A percentile compares a stretch with the other conserved stretches of the same genome.
Evolutionary conservation across 37 sponge, comb jelly and placozoan genomes (phyloP).

Genomic region (Oopsacas minuta): DNA sequence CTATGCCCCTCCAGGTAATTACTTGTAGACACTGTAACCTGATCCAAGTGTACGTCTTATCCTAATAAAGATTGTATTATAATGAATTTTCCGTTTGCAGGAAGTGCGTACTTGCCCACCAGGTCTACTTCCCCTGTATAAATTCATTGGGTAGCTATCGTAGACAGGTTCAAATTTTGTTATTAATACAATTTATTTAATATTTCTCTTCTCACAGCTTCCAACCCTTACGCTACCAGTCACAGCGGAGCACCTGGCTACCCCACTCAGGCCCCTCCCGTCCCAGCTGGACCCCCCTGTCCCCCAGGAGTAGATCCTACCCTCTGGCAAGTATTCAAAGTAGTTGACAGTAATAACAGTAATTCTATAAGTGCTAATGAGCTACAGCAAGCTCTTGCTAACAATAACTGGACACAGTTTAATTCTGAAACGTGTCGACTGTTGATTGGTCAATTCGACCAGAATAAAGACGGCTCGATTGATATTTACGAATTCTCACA

Average conservation of each 20-base stretch:
- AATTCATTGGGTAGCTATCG: too few species aligned
- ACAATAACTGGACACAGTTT: slow-evolving; percentile 80
- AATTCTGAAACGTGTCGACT: slow-evolving; percentile 78
- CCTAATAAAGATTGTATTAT: too few species aligned
- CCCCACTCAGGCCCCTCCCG: background rate
- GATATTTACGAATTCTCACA: slow-evolving; percentile 72
- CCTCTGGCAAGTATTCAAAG: slow-evolving; percentile 70
- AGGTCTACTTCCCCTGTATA: too few species aligned
- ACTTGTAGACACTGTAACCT: too few species aligned
- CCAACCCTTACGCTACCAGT: background rate
- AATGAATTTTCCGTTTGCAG: too few species aligned
- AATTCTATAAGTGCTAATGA: slow-evolving; percentile 61
- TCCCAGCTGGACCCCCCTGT: slow-evolving; percentile 19
- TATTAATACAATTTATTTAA: too few species aligned
- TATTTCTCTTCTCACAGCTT: background rate
- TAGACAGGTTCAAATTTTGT: too few species aligned
- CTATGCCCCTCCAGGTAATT: background rate
- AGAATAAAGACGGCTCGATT: slow-evolving; percentile 67
- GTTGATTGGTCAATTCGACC: slow-evolving; percentile 83
- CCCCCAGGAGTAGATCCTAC: slow-evolving; percentile 65
- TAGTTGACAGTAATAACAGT: slow-evolving; percentile 61
- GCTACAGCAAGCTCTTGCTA: slow-evolving; percentile 65
- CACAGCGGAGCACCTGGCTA: background rate
- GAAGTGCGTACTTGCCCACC: too few species aligned
- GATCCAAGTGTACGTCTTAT: too few species aligned